A percentile compares a stretch with the other conserved stretches of the same genome.
phyloP scores from a whole-genome alignment of 2,797 vertebrate species.

The Sciurus carolinensis region DNA sequence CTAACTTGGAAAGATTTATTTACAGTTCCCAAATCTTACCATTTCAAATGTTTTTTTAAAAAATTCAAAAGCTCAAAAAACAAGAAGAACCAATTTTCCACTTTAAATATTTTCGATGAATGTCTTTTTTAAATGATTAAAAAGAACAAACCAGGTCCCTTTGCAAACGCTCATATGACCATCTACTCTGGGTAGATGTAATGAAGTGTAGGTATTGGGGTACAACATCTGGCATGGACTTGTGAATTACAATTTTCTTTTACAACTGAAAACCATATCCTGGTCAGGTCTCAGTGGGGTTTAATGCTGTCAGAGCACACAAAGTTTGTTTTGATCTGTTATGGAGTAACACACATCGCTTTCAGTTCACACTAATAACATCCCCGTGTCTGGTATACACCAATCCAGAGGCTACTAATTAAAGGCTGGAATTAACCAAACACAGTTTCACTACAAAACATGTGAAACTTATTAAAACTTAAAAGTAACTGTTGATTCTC shows the following conservation, averaged over 20 bases:
- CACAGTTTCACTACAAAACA: constrained; percentile 88
- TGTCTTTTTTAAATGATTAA: constrained; percentile 61
- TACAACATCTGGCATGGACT: constrained; percentile 90
- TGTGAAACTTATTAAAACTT: constrained; percentile 90
- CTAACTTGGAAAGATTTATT: constrained; percentile 34
- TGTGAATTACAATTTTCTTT: constrained; percentile 91
- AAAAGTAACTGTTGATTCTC: constrained; percentile 88
- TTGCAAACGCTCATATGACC: constrained; percentile 86
- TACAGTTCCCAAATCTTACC: neutral
- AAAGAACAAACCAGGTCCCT: constrained; percentile 51
- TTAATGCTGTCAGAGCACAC: constrained; percentile 89
- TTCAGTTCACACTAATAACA: constrained; percentile 90
- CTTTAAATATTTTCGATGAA: constrained; percentile 64
- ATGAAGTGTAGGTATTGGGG: constrained; percentile 84
- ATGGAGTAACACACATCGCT: constrained; percentile 89
- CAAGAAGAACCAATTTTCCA: constrained; percentile 15
- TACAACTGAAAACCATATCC: constrained; percentile 91
- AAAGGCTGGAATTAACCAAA: constrained; percentile 90
- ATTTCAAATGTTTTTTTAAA: neutral
- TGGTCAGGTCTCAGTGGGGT: constrained; percentile 89
- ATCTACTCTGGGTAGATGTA: constrained; percentile 87
- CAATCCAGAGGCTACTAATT: constrained; percentile 90
- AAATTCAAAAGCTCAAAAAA: constrained; percentile 30
- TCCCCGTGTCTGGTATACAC: constrained; percentile 88
- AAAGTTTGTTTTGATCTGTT: constrained; percentile 91